Evolutionary conservation across 2,797 vertebrate genomes (phyloP), one percentile per base, ranked within the genome.

Genomic region (Neostethus bicornis): DNA sequence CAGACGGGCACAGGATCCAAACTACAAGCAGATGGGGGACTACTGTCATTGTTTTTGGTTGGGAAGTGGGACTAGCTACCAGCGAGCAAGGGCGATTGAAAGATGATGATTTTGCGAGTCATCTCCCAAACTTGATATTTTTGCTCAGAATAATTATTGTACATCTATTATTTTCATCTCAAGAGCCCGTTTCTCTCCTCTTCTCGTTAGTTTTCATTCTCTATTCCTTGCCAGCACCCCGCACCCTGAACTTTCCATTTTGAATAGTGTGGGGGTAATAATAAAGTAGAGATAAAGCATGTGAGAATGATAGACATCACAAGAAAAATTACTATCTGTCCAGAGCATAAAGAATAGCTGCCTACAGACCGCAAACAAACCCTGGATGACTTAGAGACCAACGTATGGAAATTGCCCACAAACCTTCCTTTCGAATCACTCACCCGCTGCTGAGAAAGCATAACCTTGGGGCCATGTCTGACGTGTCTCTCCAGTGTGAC

Each of bases 391-490:
- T 86, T 63, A 74, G 76, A 74, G 66, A 61, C 61, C 69, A 21
- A 45, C 39, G 52, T 73, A 85, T 80, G 84, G 75, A 87, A 84
- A 83, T 83, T 75, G 60, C 70, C 84, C 85, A 80, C 73, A 87
- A 73, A 84, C 77, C 62, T 81, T 87, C 77, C 73, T 76, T 80
- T 75, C 74, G 83, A 76, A 82, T 89, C 84, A 87, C 75, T 89
- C 80, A 89, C 79, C 65, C 67, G 17, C 61, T 83, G 83, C 87
- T 88, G 85, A 84, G 83, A 89, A 87, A 87, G 81, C 80, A 82
- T 61, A 79, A 83, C 68, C 68, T 74, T 26, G 20, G n/a, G 77
- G 66, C 76, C 76, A 51, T 28, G 48, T 66, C 77, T 81, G 84
- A 84, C 47, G 46, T 47, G 34, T 64, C 81, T 81, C 80, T 80